Percentiles rank a stretch among this genome's conserved stretches.
Conservation (phyloP, 2,888 invertebrate species). For the Strigamia crassipes region DNA sequence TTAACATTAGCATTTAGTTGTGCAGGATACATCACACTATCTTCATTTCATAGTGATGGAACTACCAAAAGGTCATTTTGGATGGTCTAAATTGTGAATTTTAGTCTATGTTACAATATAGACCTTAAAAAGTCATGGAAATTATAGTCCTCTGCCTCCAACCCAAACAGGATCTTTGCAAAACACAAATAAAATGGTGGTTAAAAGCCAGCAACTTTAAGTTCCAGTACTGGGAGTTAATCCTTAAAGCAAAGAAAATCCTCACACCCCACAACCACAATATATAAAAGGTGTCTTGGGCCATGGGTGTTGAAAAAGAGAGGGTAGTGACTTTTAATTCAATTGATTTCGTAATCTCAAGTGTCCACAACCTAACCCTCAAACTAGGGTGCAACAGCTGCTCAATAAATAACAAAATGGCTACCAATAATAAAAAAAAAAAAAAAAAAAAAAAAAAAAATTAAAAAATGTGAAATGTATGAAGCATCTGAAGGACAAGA, state of each 20-base stretch:
- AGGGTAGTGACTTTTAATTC: slow-evolving; percentile 6
- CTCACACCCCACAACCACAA: not conserved
- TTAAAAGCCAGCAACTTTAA: not conserved
- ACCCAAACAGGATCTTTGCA: too few relatives aligned
- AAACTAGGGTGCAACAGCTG: not conserved
- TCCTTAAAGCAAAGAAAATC: slow-evolving; percentile 10
- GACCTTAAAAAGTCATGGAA: too few relatives aligned
- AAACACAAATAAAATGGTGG: not conserved
- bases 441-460: not conserved
- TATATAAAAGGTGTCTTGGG: not conserved
- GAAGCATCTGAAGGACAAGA: not conserved
- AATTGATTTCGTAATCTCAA: not conserved
- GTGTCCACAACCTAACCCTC: not conserved
- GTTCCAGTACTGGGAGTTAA: slow-evolving; percentile 10
- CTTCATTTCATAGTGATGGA: too few relatives aligned
- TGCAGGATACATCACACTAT: too few relatives aligned
- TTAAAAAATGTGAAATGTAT: not conserved
- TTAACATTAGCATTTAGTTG: too few relatives aligned
- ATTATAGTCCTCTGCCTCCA: too few relatives aligned
- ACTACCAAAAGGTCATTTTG: too few relatives aligned
- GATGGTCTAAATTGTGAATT: too few relatives aligned
- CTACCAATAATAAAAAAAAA: not conserved
- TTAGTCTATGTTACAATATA: too few relatives aligned
- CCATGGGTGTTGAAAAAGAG: not conserved
- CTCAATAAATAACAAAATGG: slow-evolving; percentile 10